phyloP scores from a whole-genome alignment of 2,113 vertebrate species.

The Sinocyclocheilus anshuiensis region DNA sequence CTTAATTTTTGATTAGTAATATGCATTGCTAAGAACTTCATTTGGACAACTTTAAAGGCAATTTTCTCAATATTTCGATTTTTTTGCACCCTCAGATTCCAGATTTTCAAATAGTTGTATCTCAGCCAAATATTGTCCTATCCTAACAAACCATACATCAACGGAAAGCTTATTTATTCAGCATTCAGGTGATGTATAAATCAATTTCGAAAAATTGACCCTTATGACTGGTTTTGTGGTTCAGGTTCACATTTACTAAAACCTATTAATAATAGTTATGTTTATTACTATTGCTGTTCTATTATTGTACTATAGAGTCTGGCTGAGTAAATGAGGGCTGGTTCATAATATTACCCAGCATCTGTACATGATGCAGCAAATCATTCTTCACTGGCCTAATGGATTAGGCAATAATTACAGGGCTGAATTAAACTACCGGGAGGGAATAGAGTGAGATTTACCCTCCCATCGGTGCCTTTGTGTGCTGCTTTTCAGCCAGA shows the following conservation, averaged over 20 bases:
- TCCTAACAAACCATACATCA: too few relatives aligned
- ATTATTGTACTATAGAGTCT: background rate
- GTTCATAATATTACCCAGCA: background rate
- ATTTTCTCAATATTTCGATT: too few relatives aligned
- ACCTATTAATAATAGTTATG: background rate
- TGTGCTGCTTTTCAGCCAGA: slow-evolving; percentile 59
- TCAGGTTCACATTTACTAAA: background rate
- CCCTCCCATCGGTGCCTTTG: slow-evolving; percentile 59
- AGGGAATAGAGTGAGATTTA: slow-evolving; percentile 53
- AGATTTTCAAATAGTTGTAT: too few relatives aligned
- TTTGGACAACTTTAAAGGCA: too few relatives aligned
- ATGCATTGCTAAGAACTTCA: too few relatives aligned
- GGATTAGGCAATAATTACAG: slow-evolving; percentile 64
- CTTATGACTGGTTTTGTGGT: too few relatives aligned
- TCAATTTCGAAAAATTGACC: too few relatives aligned
- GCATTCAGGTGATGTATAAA: too few relatives aligned
- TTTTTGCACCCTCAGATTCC: too few relatives aligned
- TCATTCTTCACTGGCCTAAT: slow-evolving; percentile 54
- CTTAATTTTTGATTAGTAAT: too few relatives aligned
- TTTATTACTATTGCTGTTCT: slow-evolving; percentile 8
- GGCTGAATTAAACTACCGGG: slow-evolving; percentile 52
- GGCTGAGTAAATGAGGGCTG: background rate
- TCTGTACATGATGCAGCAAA: slow-evolving; percentile 45
- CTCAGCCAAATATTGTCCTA: too few relatives aligned
- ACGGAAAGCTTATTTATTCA: too few relatives aligned